Evolutionary conservation across 2,797 vertebrate genomes (phyloP).

Genomic region (Alcedo atthis): DNA sequence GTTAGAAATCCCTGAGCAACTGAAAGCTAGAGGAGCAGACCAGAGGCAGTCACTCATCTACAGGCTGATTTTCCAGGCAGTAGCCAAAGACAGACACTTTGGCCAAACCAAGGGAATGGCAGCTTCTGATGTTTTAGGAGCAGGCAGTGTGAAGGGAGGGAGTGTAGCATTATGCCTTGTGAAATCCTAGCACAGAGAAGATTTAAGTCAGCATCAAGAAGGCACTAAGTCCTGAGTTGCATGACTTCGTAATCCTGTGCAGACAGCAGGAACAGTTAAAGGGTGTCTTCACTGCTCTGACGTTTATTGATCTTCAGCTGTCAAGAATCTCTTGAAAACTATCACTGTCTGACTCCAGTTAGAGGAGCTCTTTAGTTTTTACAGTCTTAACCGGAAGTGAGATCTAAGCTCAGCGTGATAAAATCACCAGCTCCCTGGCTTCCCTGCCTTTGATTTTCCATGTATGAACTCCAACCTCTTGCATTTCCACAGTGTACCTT

Average conservation of each 20-base stretch:
- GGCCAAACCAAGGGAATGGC: neutral
- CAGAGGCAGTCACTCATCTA: rapidly evolving
- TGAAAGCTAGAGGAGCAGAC: neutral
- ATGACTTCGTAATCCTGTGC: neutral
- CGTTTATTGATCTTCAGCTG: neutral
- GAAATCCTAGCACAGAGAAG: neutral
- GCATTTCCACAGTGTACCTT: neutral
- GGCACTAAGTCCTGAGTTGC: rapidly evolving
- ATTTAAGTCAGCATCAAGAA: neutral
- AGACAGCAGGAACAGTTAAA: neutral
- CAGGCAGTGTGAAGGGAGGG: neutral
- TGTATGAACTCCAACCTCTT: neutral
- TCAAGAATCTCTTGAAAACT: neutral
- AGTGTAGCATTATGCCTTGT: rapidly evolving
- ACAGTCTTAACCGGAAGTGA: neutral
- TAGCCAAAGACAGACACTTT: neutral
- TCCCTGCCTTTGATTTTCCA: neutral
- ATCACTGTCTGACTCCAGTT: neutral
- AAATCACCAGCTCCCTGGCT: neutral
- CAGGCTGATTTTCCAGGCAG: neutral
- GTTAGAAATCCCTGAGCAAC: neutral
- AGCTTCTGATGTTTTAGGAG: neutral
- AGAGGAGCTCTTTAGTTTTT: neutral
- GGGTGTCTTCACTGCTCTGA: neutral
- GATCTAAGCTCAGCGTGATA: neutral